A percentile compares a stretch with the other conserved stretches of the same genome.
Evolutionary conservation across 1,140 invertebrate genomes (phyloP).

Genomic region (Macrosteles quadrilineatus): DNA sequence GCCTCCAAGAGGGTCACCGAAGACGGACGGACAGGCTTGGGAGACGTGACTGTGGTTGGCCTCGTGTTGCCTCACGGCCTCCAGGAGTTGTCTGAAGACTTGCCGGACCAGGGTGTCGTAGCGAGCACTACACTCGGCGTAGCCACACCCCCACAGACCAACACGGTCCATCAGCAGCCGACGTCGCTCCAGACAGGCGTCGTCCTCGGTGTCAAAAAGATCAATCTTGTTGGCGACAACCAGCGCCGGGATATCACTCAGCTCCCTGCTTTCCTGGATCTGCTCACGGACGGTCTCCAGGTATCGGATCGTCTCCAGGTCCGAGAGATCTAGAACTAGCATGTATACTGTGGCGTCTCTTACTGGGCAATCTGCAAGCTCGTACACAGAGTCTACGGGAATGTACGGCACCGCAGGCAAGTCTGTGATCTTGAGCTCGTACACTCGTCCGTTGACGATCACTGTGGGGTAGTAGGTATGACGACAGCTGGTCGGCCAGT

Average conservation of each 20-base stretch:
- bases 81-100: constrained; percentile 63
- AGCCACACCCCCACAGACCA: constrained; percentile 92
- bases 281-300: constrained; percentile 86
- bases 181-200: constrained; percentile 45
- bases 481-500: constrained; percentile 72
- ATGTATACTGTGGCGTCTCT: constrained; percentile 89
- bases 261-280: constrained; percentile 87
- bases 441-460: constrained; percentile 80
- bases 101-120: constrained; percentile 74
- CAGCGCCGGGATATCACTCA: constrained; percentile 86
- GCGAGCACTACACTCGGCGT: constrained; percentile 93
- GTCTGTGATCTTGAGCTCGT: constrained; percentile 84
- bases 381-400: constrained; percentile 76
- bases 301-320: constrained; percentile 87
- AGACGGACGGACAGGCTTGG: constrained; percentile 1
- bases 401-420: constrained; percentile 84
- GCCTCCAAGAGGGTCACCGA: too few species aligned
- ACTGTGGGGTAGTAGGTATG: constrained; percentile 81
- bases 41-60: background rate
- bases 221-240: constrained; percentile 95
- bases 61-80: constrained; percentile 57
- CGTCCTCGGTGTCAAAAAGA: constrained; percentile 53
- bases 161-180: constrained; percentile 87
- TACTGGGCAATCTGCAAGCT: constrained; percentile 81
- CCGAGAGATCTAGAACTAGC: constrained; percentile 88